Evolutionary conservation across 2,888 invertebrate species (phyloP).

Genomic region (Incurvaria masculella): DNA sequence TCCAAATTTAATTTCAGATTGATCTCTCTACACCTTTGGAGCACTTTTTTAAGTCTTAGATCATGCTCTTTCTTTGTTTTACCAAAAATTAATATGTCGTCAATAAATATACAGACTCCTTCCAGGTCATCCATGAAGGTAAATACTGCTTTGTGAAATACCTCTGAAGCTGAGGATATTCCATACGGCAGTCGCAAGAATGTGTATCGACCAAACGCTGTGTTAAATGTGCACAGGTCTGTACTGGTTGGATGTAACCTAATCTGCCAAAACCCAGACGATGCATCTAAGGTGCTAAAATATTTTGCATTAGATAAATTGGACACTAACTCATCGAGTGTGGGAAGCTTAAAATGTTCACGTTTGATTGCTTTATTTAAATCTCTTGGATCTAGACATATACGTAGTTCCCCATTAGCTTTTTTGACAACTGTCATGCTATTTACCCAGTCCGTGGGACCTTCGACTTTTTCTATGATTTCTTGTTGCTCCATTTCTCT

Average conservation of each 20-base stretch:
- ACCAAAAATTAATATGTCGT: slow-evolving; percentile 13
- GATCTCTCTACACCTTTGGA: not conserved
- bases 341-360: slow-evolving; percentile 11
- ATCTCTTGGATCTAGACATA: slow-evolving; percentile 13
- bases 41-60: too few relatives aligned
- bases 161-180: slow-evolving; percentile 17
- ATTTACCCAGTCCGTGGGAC: slow-evolving; percentile 17
- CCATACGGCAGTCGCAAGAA: slow-evolving; percentile 17
- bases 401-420: slow-evolving; percentile 8
- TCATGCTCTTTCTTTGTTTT: slow-evolving; percentile 6
- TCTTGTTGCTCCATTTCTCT: slow-evolving; percentile 8
- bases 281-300: slow-evolving; percentile 8
- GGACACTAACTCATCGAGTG: slow-evolving; percentile 9
- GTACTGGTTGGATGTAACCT: slow-evolving; percentile 10
- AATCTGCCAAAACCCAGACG: slow-evolving; percentile 3
- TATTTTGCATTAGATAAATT: slow-evolving; percentile 10
- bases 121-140: slow-evolving; percentile 15
- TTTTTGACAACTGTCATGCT: slow-evolving; percentile 19
- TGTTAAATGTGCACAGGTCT: slow-evolving; percentile 18
- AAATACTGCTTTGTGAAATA: slow-evolving; percentile 17
- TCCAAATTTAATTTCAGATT: slow-evolving; percentile 9
- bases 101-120: slow-evolving; percentile 15
- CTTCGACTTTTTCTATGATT: slow-evolving; percentile 11
- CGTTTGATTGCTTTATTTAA: slow-evolving; percentile 12
- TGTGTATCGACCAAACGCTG: slow-evolving; percentile 17